Base-by-base conservation (phyloP, 2,888 invertebrate species). In the Boloria euphrosyne region DNA sequence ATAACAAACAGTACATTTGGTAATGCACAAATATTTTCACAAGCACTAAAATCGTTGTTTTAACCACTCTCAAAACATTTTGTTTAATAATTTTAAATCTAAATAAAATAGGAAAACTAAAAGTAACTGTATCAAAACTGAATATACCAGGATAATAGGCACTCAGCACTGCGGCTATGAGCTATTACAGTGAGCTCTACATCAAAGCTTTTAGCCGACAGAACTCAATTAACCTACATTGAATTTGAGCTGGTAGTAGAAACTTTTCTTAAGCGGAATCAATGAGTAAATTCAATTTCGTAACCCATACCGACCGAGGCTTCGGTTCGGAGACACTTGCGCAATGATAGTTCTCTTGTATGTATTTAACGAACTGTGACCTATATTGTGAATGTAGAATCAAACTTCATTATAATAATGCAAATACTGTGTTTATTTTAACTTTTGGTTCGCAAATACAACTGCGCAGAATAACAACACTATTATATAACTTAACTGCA, bases 191-290 rank as follows among this genome's bases (percentile, higher is more conserved):
- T 59, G 57, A 66, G 64, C 58, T 69, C 65, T 69, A 67, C 67
- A 66, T 69, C 60, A 67, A 70, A 62, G 68, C 67, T 73, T 70
- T 71, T 69, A 74, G 70, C 69, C 68, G 66, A 66, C 69, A 66
- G 67, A 74, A 73, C 69, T 69, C 67, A 71, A 74, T 71, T 72
- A 74, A 72, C 73, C 73, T 66, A 73, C 68, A 71, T 73, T 68
- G 68, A 73, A 62, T 71, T 70, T 58, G 65, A 63, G 62, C 61
- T 69, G 54, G 55, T 65, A 67, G 57, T 63, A 64, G 54, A 68
- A 73, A 73, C 68, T 70, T 72, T 69, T 68, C 66, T 58, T 58
- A 65, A 66, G 64, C 59, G 61, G 58, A 71, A 73, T 73, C 70
- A 73, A 70, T 66, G 68, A 62, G 49, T 52, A 49, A 59, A 70